Conservation (phyloP, 2,113 vertebrate genomes). For the Xenus cinereus region DNA sequence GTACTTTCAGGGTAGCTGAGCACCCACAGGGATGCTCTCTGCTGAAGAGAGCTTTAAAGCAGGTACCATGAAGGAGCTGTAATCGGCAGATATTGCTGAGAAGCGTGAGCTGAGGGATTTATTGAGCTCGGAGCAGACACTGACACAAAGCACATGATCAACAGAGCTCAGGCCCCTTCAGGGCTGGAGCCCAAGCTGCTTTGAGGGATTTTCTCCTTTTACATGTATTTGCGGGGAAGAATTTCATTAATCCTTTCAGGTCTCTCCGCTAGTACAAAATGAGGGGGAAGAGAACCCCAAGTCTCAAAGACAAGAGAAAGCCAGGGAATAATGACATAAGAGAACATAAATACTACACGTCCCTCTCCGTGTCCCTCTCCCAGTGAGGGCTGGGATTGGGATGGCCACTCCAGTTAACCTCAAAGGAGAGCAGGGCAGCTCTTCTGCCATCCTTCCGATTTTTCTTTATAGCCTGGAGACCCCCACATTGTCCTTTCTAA, state of each 20-base stretch:
- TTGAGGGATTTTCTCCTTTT: neutral
- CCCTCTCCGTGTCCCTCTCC: neutral
- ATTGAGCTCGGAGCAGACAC: neutral
- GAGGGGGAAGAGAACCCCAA: neutral
- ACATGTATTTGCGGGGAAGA: neutral
- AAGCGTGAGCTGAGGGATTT: neutral
- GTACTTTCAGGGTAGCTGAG: neutral
- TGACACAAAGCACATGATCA: neutral
- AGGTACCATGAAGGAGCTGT: neutral
- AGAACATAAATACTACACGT: accelerated
- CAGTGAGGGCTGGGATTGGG: neutral
- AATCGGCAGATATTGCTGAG: neutral
- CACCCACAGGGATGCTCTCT: neutral
- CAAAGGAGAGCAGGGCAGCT: neutral
- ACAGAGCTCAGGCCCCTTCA: neutral
- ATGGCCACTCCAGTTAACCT: neutral
- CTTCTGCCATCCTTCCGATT: neutral
- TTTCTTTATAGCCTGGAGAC: neutral
- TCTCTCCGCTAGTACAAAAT: neutral
- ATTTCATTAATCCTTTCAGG: neutral
- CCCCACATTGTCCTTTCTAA: neutral
- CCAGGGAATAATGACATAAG: accelerated
- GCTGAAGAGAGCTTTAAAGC: neutral
- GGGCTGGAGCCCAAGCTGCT: neutral
- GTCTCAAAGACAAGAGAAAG: neutral